Evolutionary conservation across 2,113 vertebrate genomes (phyloP), one percentile per base, ranked within the genome.

Genomic region (Myxocyprinus asiaticus): DNA sequence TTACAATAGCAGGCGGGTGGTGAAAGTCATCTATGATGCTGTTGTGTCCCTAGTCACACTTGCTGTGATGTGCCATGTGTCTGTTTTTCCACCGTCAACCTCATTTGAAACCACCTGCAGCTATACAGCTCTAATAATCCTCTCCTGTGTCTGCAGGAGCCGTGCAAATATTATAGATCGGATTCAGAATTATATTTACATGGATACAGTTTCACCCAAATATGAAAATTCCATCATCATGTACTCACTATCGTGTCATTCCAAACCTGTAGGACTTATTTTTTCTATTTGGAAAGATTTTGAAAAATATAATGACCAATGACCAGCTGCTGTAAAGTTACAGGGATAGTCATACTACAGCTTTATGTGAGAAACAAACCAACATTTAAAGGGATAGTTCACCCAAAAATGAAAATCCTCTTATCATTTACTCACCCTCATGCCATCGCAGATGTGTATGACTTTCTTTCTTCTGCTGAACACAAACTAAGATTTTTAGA

Each of bases 1-100:
- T 33, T 74, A 50, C 44, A 61, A n/a, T 63, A 9, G 4, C 10
- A 59, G 71, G 58, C 3, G 9, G 45, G 45, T 0, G 0, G 15
- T 61, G 33, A 48, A 62, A 33, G 14, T 44, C 3, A 10, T 48
- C 42, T 22, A 6, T 62, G 17, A 74, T 72, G 55, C 55, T 43
- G 33, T 72, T 62, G 71, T 74, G 55, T 74, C 45, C 11, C 10
- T 51, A 45, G 17, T 63, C 72, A 74, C 72, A 74, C 72, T 74
- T 62, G 10, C 17, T 0, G 2, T 4, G 58, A 43, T 74, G 58
- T 74, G 9, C 7, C 9, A 14, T 48, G 43, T 74, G 56, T 74
- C 14, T 74, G 17, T 74, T 17, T 74, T 50, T 63, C 50, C 45
- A 63, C 17, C 33, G 33, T 74, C 50, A 63, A 74, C 58, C 45